Base-by-base conservation (phyloP, 2,888 invertebrate species). In the Brassicogethes aeneus region DNA sequence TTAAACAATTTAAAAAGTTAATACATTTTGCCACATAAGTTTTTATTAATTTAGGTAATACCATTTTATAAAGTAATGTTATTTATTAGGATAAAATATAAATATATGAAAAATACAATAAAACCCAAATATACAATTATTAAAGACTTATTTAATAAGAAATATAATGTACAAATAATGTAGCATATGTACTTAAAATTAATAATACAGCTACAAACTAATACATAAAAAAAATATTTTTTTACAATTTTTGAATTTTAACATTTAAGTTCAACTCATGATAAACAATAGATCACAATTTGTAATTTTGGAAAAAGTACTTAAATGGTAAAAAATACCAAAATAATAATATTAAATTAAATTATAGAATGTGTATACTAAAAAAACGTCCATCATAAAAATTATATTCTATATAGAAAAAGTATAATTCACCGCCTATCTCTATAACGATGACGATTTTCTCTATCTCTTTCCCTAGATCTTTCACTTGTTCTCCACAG, bases 401-500 rank as follows among this genome's bases (percentile, higher is more conserved):
- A 13, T 10, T 32, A 32, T 32, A 8, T 32, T 13, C 32, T 35
- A 35, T 16, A 35, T 15, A 35, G 7, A 10, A 12, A 32, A 10
- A 3, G 5, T 32, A 14, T 8, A 5, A 42, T 48, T 57, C 55
- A 63, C 52, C 71, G 70, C 53, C 72, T 69, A 52, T 72, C 70
- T 53, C 73, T 68, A 46, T 72, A 71, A 44, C 72, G 66, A 48
- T 69, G 66, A 44, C 65, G 57, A 30, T 45, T 52, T 16, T 59
- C 58, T 34, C 62, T 61, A 40, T 65, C 65, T 48, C 69, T 64
- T 41, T 66, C 66, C 42, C 62, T 74, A 39, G 79, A 76, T 30
- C 84, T 74, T 55, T 82, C 80, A 41, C 79, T 75, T 8, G 88
- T 88, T 61, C 89, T 79, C 76, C 88, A 84, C 43, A 91, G 69